These are phyloP conservation scores for Labia minor DNA, from an alignment of 2,888 invertebrate species.

Conservation along the genomic window DNA sequence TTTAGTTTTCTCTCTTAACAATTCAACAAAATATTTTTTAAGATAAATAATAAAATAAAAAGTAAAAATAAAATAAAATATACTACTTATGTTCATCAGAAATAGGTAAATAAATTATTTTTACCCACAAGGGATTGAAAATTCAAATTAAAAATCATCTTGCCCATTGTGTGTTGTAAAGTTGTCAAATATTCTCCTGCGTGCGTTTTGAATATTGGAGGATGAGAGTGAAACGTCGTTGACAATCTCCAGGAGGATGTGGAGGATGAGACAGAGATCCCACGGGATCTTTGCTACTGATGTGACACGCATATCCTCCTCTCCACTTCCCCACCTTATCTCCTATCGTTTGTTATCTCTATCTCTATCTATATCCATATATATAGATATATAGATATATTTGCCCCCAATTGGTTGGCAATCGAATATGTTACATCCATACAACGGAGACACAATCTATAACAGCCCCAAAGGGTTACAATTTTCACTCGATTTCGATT, in stretches of 20 bases:
- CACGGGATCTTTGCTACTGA: not conserved
- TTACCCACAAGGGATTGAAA: too few relatives aligned
- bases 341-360: too few relatives aligned
- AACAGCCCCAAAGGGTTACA: not conserved
- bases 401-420: not conserved
- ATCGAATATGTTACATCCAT: constrained; percentile 1
- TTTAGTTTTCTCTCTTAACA: too few relatives aligned
- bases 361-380: too few relatives aligned
- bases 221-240: not conserved
- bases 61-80: too few relatives aligned
- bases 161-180: not conserved
- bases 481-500: constrained; percentile 13
- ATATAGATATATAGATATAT: not conserved
- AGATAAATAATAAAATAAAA: too few relatives aligned
- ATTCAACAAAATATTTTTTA: too few relatives aligned
- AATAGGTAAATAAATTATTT: too few relatives aligned
- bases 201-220: not conserved
- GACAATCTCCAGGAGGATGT: not conserved
- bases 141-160: not conserved
- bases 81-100: too few relatives aligned
- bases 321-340: too few relatives aligned
- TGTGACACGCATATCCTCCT: not conserved
- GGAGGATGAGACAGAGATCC: not conserved
- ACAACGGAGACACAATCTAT: not conserved
- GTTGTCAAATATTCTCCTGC: not conserved